Conservation (phyloP, 2,797 vertebrate genomes). For the Sebastes matsubarae region DNA sequence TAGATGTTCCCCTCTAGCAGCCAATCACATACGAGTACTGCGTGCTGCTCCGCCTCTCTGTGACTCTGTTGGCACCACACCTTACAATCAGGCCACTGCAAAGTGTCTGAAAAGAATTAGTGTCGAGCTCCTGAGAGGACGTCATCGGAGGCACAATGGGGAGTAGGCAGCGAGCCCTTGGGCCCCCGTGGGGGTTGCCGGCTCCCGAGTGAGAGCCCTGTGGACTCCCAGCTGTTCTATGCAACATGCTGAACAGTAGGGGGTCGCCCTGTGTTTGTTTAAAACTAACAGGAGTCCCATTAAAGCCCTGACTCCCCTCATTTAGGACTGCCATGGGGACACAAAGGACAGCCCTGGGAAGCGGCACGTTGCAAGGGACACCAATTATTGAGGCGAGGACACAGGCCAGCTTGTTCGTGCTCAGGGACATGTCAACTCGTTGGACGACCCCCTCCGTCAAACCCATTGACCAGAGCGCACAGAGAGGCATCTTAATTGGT, state of each 20-base stretch:
- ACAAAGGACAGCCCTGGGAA: slow-evolving; percentile 87
- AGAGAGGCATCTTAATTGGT: slow-evolving; percentile 88
- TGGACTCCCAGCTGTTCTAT: slow-evolving; percentile 81
- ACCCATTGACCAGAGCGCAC: slow-evolving; percentile 83
- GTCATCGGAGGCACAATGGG: slow-evolving; percentile 56
- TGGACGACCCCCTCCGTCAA: slow-evolving; percentile 86
- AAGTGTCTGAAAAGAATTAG: slow-evolving; percentile 51
- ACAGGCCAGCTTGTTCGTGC: slow-evolving; percentile 85
- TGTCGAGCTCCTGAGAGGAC: slow-evolving; percentile 48
- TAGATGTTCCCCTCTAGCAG: neutral
- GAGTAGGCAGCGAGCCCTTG: slow-evolving; percentile 48
- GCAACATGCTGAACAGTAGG: slow-evolving; percentile 85
- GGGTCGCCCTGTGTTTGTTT: slow-evolving; percentile 86
- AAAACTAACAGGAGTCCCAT: slow-evolving; percentile 86
- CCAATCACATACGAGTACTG: slow-evolving; percentile 13
- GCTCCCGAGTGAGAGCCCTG: slow-evolving; percentile 56
- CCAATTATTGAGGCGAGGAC: slow-evolving; percentile 85
- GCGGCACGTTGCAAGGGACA: slow-evolving; percentile 88
- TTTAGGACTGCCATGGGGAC: slow-evolving; percentile 85
- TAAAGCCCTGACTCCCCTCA: slow-evolving; percentile 87
- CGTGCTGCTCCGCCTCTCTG: neutral
- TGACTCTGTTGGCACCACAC: slow-evolving; percentile 41
- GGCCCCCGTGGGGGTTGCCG: slow-evolving; percentile 48
- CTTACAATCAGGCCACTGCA: slow-evolving; percentile 53
- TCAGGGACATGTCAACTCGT: slow-evolving; percentile 86